Conservation (phyloP, 2,113 vertebrate genomes). For the Xenopus borealis region DNA sequence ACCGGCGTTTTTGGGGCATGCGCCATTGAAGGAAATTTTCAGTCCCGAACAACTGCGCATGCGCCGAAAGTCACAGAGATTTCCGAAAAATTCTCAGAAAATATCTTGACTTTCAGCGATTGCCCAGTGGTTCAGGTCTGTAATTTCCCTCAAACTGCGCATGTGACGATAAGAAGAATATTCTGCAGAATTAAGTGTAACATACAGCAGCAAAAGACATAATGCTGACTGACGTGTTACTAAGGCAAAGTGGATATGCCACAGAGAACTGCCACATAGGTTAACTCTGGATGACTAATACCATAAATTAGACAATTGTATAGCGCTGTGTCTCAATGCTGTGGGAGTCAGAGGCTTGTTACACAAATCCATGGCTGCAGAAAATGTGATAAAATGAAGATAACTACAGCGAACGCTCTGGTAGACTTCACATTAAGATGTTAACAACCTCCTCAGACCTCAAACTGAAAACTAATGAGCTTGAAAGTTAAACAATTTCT, state of each 20-base stretch:
- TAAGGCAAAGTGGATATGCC: not conserved
- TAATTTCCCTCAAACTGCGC: too few species aligned
- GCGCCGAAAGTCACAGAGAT: too few species aligned
- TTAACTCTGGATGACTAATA: not conserved
- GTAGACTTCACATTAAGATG: not conserved
- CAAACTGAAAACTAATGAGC: not conserved
- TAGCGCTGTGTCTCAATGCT: not conserved
- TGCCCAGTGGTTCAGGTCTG: too few species aligned
- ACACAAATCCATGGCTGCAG: not conserved
- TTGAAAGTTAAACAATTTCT: not conserved
- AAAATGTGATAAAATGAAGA: not conserved
- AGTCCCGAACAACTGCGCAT: too few species aligned
- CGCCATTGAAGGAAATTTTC: too few species aligned
- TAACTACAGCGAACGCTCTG: not conserved
- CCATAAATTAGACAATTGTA: not conserved
- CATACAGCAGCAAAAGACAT: not conserved
- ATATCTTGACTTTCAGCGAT: too few species aligned
- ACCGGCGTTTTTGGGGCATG: too few species aligned
- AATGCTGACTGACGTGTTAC: conserved; percentile 3
- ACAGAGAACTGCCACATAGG: conserved; percentile 2
- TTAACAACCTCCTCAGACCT: not conserved
- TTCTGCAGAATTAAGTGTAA: conserved; percentile 1
- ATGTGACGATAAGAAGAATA: too few species aligned
- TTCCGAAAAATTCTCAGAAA: too few species aligned
- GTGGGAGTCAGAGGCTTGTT: not conserved